Conservation (phyloP, 2,797 vertebrate genomes). For the Epinephelus awoara region DNA sequence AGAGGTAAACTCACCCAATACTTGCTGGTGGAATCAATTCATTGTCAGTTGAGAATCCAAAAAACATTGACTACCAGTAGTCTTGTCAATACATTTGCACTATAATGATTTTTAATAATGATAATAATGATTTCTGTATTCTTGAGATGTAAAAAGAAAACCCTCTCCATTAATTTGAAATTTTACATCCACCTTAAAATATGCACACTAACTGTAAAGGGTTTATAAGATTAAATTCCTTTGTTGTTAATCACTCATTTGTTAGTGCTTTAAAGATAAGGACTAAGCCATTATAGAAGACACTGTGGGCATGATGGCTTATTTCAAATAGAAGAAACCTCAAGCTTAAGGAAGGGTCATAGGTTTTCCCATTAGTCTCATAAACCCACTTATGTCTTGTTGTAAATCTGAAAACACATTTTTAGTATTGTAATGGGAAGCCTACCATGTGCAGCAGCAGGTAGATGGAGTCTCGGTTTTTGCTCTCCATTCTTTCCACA, state of each 20-base stretch:
- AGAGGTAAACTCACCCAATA: neutral
- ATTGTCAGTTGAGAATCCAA: neutral
- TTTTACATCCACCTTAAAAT: neutral
- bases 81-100: neutral
- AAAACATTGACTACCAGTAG: neutral
- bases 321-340: slow-evolving; percentile 24
- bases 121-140: slow-evolving; percentile 1
- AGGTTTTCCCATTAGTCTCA: slow-evolving; percentile 16
- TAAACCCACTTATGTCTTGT: slow-evolving; percentile 10
- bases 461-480: slow-evolving; percentile 93
- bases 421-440: neutral
- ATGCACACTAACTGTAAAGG: neutral
- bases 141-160: neutral
- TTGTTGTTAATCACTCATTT: slow-evolving; percentile 13
- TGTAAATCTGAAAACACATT: neutral
- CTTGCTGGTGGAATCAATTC: neutral
- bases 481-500: slow-evolving; percentile 86
- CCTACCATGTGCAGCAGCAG: slow-evolving; percentile 93
- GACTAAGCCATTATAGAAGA: slow-evolving; percentile 18
- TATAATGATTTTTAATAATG: neutral
- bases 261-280: slow-evolving; percentile 32
- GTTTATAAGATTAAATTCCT: slow-evolving; percentile 4
- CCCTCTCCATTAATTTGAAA: neutral
- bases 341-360: slow-evolving; percentile 15
- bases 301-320: slow-evolving; percentile 7